Evolutionary conservation across 30 jellyfish, hydroid and myxozoan species (phyloP).

Genomic region (Mastigias papua): DNA sequence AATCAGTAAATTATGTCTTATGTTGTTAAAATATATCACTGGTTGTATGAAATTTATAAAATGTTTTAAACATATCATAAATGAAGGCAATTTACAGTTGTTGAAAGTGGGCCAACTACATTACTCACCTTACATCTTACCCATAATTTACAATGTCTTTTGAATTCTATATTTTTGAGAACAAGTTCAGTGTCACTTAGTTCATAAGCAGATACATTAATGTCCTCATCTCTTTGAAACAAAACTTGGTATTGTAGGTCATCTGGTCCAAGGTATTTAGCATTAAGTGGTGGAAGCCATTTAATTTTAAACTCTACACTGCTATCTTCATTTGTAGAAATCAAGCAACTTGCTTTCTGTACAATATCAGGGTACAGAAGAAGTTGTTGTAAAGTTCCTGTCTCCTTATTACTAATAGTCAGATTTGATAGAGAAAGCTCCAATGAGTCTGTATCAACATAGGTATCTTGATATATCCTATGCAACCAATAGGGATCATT

Average conservation of each 20-base stretch:
- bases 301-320: background rate
- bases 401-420: background rate
- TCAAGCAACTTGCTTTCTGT: constrained; percentile 16
- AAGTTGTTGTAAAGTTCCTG: background rate
- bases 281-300: constrained; percentile 70
- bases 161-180: background rate
- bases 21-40: too few relatives aligned
- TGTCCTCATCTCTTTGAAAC: constrained; percentile 41
- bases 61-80: background rate
- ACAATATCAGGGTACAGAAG: constrained; percentile 56
- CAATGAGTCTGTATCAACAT: constrained; percentile 70
- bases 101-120: constrained; percentile 67
- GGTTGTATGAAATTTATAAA: too few relatives aligned
- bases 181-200: constrained; percentile 16
- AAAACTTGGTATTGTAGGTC: constrained; percentile 59
- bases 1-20: too few relatives aligned
- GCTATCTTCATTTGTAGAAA: background rate
- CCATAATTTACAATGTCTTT: constrained; percentile 35
- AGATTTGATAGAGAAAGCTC: background rate
- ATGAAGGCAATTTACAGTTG: constrained; percentile 6
- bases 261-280: background rate
- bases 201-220: constrained; percentile 54
- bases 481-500: constrained; percentile 88
- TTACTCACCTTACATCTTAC: constrained; percentile 31
- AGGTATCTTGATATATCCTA: constrained; percentile 95